Base-by-base conservation (phyloP, 2,888 invertebrate genomes). In the Euplexia lucipara region DNA sequence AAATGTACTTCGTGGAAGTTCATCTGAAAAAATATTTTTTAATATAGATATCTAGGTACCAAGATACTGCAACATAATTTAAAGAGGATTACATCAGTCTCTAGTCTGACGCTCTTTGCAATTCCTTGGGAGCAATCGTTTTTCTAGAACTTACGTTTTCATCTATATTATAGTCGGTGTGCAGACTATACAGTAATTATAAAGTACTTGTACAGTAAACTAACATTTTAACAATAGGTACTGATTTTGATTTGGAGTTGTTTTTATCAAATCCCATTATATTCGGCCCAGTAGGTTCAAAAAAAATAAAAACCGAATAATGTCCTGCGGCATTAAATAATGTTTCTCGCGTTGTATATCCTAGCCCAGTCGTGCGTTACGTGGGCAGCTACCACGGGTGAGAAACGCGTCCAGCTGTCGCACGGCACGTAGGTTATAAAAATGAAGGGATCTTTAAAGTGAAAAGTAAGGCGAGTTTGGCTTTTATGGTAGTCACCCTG, bases 401-500 rank as follows among this genome's bases (percentile, higher is more conserved):
- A 39, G 48, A 52, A 78, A 71, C 67, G 44, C 81, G 49, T 54
- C 5, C 26, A 37, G 37, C 42, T 64, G 14, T 76, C 73, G 44
- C 69, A 12, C 52, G n/a, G 22, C 63, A 60, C 69, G 69, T 67
- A 57, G 48, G 44, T 53, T 51, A 60, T 78, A 68, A 78, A 78
- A 80, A 67, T 65, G 49, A 42, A 37, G 44, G 47, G 56, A 44
- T 45, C 51, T 76, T 66, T 70, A 62, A 78, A 80, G 78, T 80
- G 78, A 81, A 72, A 78, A 81, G 78, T 81, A 71, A 70, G 82
- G 78, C 74, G 82, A 82, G 81, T 83, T 82, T 81, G 79, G 83
- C 78, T 83, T 82, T 86, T 81, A 81, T 82, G 61, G 81, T 86
- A 81, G 81, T 76, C 64, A 82, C 83, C 62, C 81, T 78, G 84